Percentiles rank a stretch among this genome's conserved stretches.
Conservation (phyloP, 1,140 invertebrate genomes). For the Drosophila littoralis region DNA sequence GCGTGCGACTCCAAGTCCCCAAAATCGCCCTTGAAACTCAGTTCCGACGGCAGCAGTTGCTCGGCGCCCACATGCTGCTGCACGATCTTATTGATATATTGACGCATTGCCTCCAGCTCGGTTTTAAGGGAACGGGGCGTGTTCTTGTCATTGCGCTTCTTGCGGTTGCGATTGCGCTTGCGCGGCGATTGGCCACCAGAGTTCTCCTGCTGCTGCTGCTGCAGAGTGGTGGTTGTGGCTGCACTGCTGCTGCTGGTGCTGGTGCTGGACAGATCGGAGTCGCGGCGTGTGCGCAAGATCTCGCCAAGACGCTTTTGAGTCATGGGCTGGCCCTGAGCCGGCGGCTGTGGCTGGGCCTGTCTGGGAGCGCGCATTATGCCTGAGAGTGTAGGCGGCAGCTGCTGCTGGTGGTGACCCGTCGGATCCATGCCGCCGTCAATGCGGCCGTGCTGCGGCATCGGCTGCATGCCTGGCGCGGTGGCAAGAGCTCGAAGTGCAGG, state of each 20-base stretch:
- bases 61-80: slow-evolving; percentile 53
- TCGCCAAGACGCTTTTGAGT: slow-evolving; percentile 1
- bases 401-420: not conserved
- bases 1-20: slow-evolving; percentile 70
- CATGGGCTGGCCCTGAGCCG: not conserved
- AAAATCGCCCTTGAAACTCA: slow-evolving; percentile 56
- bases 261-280: slow-evolving; percentile 56
- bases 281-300: slow-evolving; percentile 33
- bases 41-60: slow-evolving; percentile 30
- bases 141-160: slow-evolving; percentile 38
- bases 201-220: slow-evolving; percentile 8
- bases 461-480: not conserved
- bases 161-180: slow-evolving; percentile 51
- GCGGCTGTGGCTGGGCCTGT: not conserved
- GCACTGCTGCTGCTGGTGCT: slow-evolving; percentile 46
- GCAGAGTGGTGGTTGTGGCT: not conserved
- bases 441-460: slow-evolving; percentile 8
- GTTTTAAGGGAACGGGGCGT: slow-evolving; percentile 40
- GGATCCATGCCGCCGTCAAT: slow-evolving; percentile 47
- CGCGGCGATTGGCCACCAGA: slow-evolving; percentile 8
- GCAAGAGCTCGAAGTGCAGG: too few relatives aligned
- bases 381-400: not conserved
- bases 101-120: slow-evolving; percentile 56
- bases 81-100: slow-evolving; percentile 76
- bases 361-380: too few relatives aligned